Conservation (phyloP, 2,113 vertebrate species). For the Cricetomys ansorgei region DNA sequence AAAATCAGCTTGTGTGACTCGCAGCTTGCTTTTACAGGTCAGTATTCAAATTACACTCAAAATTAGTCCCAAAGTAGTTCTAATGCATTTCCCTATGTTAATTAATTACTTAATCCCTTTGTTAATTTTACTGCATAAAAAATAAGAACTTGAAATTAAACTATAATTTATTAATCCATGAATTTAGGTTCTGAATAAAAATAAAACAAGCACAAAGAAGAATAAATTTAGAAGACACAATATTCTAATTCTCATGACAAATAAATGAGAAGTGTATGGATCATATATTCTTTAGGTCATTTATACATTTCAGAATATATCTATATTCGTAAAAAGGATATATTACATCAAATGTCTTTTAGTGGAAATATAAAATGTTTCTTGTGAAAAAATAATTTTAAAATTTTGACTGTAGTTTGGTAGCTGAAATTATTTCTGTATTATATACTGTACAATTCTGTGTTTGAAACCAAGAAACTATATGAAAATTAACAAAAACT, state of each 20-base stretch:
- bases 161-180: background rate
- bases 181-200: background rate
- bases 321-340: background rate
- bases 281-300: background rate
- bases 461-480: constrained; percentile 47
- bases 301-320: background rate
- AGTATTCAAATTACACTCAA: background rate
- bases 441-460: background rate
- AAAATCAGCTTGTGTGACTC: background rate
- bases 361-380: background rate
- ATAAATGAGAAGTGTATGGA: background rate
- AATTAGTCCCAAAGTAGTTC: background rate
- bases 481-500: background rate
- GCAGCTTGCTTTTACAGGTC: background rate
- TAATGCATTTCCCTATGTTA: background rate
- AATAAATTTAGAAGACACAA: background rate
- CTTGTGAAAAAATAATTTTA: background rate
- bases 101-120: background rate
- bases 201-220: background rate
- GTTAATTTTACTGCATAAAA: background rate
- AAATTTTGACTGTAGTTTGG: background rate
- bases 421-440: constrained; percentile 38
- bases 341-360: background rate
- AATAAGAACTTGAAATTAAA: background rate
- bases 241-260: background rate